phyloP scores from a whole-genome alignment of 1,140 invertebrate species.

The Drosophila murphyi region DNA sequence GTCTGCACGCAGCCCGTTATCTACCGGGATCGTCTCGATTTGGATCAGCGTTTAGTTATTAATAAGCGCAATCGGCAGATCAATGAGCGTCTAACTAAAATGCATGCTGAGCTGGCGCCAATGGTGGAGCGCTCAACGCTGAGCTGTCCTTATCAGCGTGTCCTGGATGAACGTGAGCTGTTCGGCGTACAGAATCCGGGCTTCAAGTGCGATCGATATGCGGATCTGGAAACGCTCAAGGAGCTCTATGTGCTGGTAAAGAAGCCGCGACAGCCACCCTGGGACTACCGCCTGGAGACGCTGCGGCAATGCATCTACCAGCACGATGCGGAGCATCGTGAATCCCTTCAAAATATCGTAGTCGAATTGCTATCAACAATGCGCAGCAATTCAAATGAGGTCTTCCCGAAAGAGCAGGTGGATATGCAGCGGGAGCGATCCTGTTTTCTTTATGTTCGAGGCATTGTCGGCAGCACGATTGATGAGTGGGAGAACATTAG shows the following conservation, averaged over 20 bases:
- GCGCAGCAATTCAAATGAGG: conserved; percentile 30
- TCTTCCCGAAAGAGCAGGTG: neutral
- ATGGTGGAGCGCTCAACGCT: conserved; percentile 31
- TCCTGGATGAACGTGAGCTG: conserved; percentile 64
- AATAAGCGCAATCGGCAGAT: conserved; percentile 40
- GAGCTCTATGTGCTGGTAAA: conserved; percentile 56
- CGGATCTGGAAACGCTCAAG: conserved; percentile 67
- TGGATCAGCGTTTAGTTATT: conserved; percentile 20
- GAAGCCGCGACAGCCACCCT: conserved; percentile 66
- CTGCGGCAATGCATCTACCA: conserved; percentile 48
- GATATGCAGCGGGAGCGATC: conserved; percentile 46
- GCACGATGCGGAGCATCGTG: conserved; percentile 31
- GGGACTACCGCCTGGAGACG: conserved; percentile 55
- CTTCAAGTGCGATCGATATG: conserved; percentile 59
- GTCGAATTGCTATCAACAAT: conserved; percentile 28
- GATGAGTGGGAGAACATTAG: conserved; percentile 66
- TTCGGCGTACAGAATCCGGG: conserved; percentile 58
- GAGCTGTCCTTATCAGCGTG: conserved; percentile 63
- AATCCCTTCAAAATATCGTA: conserved; percentile 39
- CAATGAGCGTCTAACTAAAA: conserved; percentile 13
- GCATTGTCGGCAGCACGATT: conserved; percentile 50
- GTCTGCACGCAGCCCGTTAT: conserved; percentile 42
- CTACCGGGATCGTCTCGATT: conserved; percentile 36
- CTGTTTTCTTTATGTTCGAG: conserved; percentile 65
- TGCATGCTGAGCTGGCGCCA: conserved; percentile 53